phyloP scores from a whole-genome alignment of 64 coral and sea anemone genomes.

The Exaiptasia diaphana region DNA sequence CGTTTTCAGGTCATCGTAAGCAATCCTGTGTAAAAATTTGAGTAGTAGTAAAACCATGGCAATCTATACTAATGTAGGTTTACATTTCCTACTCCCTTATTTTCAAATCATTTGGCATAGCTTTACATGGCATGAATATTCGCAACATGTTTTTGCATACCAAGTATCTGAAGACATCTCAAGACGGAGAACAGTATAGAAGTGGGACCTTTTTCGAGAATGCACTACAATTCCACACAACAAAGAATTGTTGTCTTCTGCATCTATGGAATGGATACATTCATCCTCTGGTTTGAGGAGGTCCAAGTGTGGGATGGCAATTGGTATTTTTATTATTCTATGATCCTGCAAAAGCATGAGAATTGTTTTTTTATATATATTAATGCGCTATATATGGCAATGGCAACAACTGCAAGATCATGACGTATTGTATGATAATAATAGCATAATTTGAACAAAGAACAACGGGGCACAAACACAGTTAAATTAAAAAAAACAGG shows the following conservation, averaged over 20 bases:
- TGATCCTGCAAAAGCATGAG: constrained; percentile 13
- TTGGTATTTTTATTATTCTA: neutral
- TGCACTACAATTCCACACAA: constrained; percentile 19
- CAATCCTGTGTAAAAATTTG: neutral
- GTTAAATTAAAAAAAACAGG: too few relatives aligned
- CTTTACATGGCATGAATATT: neutral
- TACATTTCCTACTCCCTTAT: neutral
- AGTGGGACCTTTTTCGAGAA: neutral
- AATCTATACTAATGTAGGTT: neutral
- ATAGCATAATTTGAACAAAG: too few relatives aligned
- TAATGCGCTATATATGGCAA: neutral
- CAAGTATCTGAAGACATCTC: too few relatives aligned
- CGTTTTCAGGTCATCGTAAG: constrained; percentile 11
- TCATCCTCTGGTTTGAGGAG: constrained; percentile 2
- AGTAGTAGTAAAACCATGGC: neutral
- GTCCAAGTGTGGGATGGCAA: neutral
- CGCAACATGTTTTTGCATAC: too few relatives aligned
- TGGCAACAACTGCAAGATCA: neutral
- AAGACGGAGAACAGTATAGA: neutral
- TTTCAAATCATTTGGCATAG: neutral
- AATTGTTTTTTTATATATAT: neutral
- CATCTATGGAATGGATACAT: neutral
- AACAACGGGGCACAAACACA: too few relatives aligned
- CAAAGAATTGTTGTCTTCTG: neutral
- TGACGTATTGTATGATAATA: too few relatives aligned